Evolutionary conservation across 1,140 invertebrate species (phyloP).

Genomic region (Littorina saxatilis): DNA sequence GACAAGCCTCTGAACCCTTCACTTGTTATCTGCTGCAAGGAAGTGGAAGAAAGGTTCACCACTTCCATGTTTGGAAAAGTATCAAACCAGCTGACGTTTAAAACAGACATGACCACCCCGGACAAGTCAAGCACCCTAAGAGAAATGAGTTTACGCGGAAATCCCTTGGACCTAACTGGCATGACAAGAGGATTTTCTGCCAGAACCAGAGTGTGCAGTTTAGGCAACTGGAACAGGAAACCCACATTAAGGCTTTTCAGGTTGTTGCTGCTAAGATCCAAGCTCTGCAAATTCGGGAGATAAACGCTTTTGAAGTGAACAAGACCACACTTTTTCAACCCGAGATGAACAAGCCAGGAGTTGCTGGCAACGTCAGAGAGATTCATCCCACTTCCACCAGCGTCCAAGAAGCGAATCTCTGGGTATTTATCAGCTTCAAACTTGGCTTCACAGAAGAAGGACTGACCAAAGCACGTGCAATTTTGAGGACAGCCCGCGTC

Average conservation of each 20-base stretch:
- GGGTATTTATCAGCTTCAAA: neutral
- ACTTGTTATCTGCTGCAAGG: neutral
- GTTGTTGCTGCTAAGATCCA: slow-evolving; percentile 33
- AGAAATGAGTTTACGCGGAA: neutral
- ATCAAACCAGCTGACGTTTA: slow-evolving; percentile 2
- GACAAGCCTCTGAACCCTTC: slow-evolving; percentile 21
- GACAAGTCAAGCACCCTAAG: neutral
- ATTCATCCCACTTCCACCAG: neutral
- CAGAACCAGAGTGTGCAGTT: slow-evolving; percentile 9
- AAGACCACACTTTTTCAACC: neutral
- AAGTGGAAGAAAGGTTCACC: neutral
- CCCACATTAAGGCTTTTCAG: neutral
- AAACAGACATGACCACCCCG: neutral
- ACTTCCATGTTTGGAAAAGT: slow-evolving; percentile 4
- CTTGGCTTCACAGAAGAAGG: neutral
- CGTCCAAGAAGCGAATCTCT: slow-evolving; percentile 13
- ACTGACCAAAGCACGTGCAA: neutral
- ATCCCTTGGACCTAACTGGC: neutral
- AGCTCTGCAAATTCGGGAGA: neutral
- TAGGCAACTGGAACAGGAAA: slow-evolving; percentile 8
- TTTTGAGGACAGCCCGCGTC: neutral
- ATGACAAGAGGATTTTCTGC: slow-evolving; percentile 15
- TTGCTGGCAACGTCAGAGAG: neutral
- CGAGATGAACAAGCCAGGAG: neutral
- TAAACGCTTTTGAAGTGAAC: neutral